phyloP scores from a whole-genome alignment of 1,140 invertebrate species.

The Radopholus similis region DNA sequence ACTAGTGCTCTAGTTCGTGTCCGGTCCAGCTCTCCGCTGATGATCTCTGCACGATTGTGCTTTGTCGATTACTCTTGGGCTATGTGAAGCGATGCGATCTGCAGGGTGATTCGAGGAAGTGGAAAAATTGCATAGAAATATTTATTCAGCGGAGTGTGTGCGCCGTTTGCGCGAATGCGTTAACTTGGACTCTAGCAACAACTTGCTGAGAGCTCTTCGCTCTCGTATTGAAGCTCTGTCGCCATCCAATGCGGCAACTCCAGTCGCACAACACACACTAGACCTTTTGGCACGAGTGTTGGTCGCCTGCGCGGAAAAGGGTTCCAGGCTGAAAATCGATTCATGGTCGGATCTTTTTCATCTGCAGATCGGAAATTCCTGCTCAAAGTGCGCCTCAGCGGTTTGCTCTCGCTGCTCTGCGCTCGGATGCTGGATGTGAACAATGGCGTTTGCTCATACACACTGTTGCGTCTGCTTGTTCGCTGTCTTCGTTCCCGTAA shows the following conservation, averaged over 20 bases:
- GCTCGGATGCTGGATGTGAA: conserved; percentile 32
- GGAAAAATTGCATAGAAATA: neutral
- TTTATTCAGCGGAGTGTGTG: conserved; percentile 15
- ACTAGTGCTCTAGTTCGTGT: too few relatives aligned
- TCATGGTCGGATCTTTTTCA: conserved; percentile 13
- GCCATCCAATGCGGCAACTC: neutral
- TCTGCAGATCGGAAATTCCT: conserved; percentile 36
- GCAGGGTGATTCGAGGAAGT: neutral
- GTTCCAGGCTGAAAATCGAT: neutral
- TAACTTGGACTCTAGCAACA: conserved; percentile 29
- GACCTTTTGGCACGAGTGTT: conserved; percentile 37
- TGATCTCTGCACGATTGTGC: conserved; percentile 8
- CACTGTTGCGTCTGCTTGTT: conserved; percentile 22
- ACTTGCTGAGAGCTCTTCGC: conserved; percentile 1
- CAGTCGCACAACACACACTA: neutral
- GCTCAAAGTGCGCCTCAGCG: conserved; percentile 41
- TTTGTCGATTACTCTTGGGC: conserved; percentile 21
- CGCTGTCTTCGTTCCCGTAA: conserved; percentile 38
- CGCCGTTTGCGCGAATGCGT: conserved; percentile 25
- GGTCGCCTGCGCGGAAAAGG: conserved; percentile 21
- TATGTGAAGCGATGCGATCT: conserved; percentile 20
- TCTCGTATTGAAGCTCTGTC: neutral
- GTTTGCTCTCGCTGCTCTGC: conserved; percentile 31
- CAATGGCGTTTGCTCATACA: conserved; percentile 14
- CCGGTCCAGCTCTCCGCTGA: too few relatives aligned